Base-by-base conservation (phyloP, 2,888 invertebrate genomes). In the Parnassius smintheus region DNA sequence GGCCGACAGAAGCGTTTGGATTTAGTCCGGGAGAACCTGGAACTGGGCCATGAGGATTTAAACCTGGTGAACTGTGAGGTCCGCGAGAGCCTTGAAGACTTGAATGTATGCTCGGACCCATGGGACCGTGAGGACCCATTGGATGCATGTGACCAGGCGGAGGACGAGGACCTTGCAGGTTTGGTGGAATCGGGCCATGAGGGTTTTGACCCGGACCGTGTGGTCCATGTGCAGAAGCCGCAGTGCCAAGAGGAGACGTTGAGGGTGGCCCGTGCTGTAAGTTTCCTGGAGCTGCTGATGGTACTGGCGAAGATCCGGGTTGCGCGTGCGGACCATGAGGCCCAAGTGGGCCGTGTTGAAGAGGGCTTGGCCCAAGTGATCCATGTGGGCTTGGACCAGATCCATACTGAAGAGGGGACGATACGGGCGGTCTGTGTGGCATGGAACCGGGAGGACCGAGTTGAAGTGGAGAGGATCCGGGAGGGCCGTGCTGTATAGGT, bases 401-500 rank as follows among this genome's bases (percentile, higher is more conserved):
- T 54, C 65, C 2, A 62, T 62, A 50, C 12, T 60, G 62, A 52
- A 59, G 62, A 0, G 62, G 68, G 9, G 65, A 54, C 42, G 60
- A 52, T 9, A 60, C 62, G 1, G 64, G 65, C 9, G 65, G 66
- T 0, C 62, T 63, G 35, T 45, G 62, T 46, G 55, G 41, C 18
- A 42, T 57, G 52, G 52, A 50, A 46, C 56, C 62, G 50, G 64
- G 66, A 7, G 65, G 66, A 48, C 67, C 71, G 52, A 63, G 69
- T 8, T 49, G 49, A 1, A 49, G 60, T 46, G 54, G 25, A 42
- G 35, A 55, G 56, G 50, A 50, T 46, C 53, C 61, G 51, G 64
- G 66, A 8, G 64, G 65, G 45, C 66, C 70, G 50, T 63, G 68
- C 13, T 64, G 69, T 3, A 61, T 54, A 41, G 85, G 58, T 9